These are phyloP conservation scores for Heliconius charithonia DNA, from an alignment of 2,888 invertebrate genomes.

Conservation along the genomic window DNA sequence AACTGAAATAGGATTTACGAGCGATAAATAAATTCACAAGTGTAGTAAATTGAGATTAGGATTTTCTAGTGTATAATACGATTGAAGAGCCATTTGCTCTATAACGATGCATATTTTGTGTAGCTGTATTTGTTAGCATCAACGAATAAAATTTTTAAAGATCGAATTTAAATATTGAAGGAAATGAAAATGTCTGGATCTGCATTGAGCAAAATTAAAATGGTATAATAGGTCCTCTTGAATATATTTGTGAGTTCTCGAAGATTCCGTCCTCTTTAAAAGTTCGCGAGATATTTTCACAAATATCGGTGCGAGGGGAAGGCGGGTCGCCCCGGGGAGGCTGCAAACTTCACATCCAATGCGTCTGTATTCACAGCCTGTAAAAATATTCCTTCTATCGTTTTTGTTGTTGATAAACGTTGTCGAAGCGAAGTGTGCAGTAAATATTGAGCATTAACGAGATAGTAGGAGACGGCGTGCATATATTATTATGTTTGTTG, in stretches of 20 bases:
- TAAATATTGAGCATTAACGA: conserved; percentile 49
- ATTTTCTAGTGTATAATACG: conserved; percentile 38
- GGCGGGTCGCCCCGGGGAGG: conserved; percentile 58
- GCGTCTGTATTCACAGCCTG: conserved; percentile 65
- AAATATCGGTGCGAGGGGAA: conserved; percentile 69
- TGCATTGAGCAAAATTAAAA: conserved; percentile 44
- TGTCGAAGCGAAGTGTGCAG: conserved; percentile 26
- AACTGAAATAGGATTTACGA: conserved; percentile 42
- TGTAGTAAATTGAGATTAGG: conserved; percentile 32
- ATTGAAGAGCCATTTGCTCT: background rate
- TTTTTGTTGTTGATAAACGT: conserved; percentile 52
- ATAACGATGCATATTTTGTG: background rate
- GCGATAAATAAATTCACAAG: conserved; percentile 40
- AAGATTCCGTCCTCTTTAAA: conserved; percentile 60
- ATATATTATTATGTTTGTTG: conserved; percentile 9
- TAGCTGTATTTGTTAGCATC: conserved; percentile 6
- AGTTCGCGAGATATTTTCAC: conserved; percentile 67
- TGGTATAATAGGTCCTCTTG: conserved; percentile 49
- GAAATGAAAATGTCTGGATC: conserved; percentile 28
- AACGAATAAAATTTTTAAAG: background rate
- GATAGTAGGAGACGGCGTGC: conserved; percentile 25
- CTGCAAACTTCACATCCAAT: conserved; percentile 58
- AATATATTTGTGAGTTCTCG: conserved; percentile 59
- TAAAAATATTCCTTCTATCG: conserved; percentile 73
- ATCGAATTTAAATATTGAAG: conserved; percentile 17